phyloP scores from a whole-genome alignment of 2,797 vertebrate species.

The Percopsis omiscomaycus region DNA sequence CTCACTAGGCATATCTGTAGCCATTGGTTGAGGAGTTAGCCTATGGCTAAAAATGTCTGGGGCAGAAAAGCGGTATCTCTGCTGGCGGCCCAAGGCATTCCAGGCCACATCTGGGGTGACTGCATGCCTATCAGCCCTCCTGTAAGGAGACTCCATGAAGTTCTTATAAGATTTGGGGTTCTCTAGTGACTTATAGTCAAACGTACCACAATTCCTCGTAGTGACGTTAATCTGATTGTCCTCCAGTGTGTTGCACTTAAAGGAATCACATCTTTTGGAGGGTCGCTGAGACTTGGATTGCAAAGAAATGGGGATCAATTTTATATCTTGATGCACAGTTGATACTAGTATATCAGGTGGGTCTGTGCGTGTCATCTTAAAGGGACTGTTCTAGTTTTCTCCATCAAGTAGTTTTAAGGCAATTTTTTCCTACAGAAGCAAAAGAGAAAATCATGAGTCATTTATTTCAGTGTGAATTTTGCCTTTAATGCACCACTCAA shows the following conservation, averaged over 20 bases:
- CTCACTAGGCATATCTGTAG: slow-evolving; percentile 71
- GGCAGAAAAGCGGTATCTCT: slow-evolving; percentile 79
- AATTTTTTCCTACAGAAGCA: slow-evolving; percentile 63
- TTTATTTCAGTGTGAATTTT: slow-evolving; percentile 1
- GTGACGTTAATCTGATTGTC: slow-evolving; percentile 79
- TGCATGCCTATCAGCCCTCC: slow-evolving; percentile 73
- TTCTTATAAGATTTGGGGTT: slow-evolving; percentile 71
- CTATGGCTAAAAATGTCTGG: slow-evolving; percentile 78
- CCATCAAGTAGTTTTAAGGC: slow-evolving; percentile 84
- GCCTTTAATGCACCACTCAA: too few species aligned
- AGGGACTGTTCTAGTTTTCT: slow-evolving; percentile 79
- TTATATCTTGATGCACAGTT: slow-evolving; percentile 91
- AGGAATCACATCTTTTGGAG: slow-evolving; percentile 84
- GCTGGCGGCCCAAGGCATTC: slow-evolving; percentile 77
- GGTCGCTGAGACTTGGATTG: slow-evolving; percentile 75
- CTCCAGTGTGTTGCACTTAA: slow-evolving; percentile 79
- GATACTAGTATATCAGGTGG: slow-evolving; percentile 94
- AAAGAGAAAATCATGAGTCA: slow-evolving; percentile 43
- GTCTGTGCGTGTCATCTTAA: slow-evolving; percentile 99
- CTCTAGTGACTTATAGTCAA: slow-evolving; percentile 86
- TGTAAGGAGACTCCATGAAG: slow-evolving; percentile 80
- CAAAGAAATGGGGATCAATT: slow-evolving; percentile 81
- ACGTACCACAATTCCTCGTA: slow-evolving; percentile 90
- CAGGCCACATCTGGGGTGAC: slow-evolving; percentile 78
- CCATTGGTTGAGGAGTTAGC: slow-evolving; percentile 67